Evolutionary conservation across 2,888 invertebrate species (phyloP), one percentile per base, ranked within the genome.

Genomic region (Ophion costatus): DNA sequence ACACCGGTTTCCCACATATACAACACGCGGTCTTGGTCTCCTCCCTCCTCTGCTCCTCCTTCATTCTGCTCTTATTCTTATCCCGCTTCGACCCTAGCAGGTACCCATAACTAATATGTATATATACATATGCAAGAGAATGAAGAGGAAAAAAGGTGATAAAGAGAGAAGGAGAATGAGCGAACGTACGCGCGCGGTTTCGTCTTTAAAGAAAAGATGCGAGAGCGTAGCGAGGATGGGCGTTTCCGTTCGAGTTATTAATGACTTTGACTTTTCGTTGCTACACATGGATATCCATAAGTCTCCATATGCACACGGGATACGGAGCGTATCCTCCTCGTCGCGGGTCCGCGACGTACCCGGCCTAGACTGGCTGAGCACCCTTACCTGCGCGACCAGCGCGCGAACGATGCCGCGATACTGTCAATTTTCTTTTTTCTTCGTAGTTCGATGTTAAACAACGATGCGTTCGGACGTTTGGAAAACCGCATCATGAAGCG

Each of bases 231-330:
- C 92, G 92, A 93, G 91, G 91, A 92, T 93, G 92, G 91, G 93
- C 93, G 93, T 93, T 93, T 92, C 93, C 92, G 90, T 88, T 89
- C 89, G 91, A 93, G 93, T 93, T 93, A 93, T 93, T 93, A 93
- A 93, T 93, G 93, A 92, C 93, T 93, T 93, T 93, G 92, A 93
- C 93, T 79, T 79, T 93, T 92, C 89, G 93, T 93, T 93, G 93
- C 93, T 93, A 76, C 56, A 64, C 64, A 93, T 93, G 93, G 93
- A 93, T 93, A 93, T 93, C 93, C 93, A 93, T 93, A 93, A 93
- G 93, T 93, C 93, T 93, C 92, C 91, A 90, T 90, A 90, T 67
- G 42, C 42, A 51, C 63, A 63, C 11, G 64, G 24, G 51, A 24
- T 42, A 57, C 20, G 59, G 59, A 56, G 51, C 64, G 56, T 57